phyloP scores from a whole-genome alignment of 2,797 vertebrate species.

The Leucoraja ocellata region DNA sequence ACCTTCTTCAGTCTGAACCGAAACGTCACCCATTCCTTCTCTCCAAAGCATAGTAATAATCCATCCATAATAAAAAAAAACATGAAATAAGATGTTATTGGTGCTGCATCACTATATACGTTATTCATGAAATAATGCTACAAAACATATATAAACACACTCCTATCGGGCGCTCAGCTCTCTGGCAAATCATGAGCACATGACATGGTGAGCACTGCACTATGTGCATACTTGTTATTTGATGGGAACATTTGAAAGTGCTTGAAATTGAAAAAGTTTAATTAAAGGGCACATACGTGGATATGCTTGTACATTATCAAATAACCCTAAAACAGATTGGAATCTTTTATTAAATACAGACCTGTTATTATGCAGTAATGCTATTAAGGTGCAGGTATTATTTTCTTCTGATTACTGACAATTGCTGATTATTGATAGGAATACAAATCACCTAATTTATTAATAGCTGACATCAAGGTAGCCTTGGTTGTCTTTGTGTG shows the following conservation, averaged over 20 bases:
- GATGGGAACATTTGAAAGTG: neutral
- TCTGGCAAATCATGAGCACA: too few relatives aligned
- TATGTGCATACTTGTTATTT: neutral
- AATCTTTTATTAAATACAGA: neutral
- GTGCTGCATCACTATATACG: too few relatives aligned
- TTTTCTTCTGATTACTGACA: neutral
- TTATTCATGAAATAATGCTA: neutral
- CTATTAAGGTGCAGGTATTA: neutral
- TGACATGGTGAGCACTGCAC: neutral
- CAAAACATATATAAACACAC: neutral
- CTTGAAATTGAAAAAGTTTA: neutral
- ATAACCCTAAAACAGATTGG: neutral
- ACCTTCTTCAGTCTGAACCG: too few relatives aligned
- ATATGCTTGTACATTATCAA: neutral
- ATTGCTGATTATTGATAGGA: slow-evolving; percentile 28
- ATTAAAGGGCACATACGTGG: neutral
- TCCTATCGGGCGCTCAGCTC: neutral
- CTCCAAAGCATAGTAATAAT: too few relatives aligned
- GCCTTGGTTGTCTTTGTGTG: slow-evolving; percentile 24
- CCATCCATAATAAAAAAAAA: neutral
- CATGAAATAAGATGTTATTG: neutral
- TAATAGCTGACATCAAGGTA: slow-evolving; percentile 36
- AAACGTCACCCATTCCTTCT: too few relatives aligned
- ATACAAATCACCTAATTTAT: neutral
- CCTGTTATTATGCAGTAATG: neutral